phyloP scores from a whole-genome alignment of 2,797 vertebrate genomes.

The Platalea minor region DNA sequence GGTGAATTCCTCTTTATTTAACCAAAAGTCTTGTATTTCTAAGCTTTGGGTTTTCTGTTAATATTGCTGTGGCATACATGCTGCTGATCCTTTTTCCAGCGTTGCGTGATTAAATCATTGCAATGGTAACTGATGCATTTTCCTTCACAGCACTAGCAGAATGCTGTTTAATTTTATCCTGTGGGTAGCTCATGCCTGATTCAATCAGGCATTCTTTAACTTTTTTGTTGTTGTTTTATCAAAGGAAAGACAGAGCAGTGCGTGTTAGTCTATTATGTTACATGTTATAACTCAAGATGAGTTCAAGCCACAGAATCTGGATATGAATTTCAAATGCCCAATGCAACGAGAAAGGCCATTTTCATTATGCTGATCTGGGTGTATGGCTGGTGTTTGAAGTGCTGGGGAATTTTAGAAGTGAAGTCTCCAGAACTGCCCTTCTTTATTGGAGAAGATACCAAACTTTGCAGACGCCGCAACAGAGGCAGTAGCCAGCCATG shows the following conservation, averaged over 20 bases:
- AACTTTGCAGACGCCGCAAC: not conserved
- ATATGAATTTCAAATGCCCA: constrained; percentile 14
- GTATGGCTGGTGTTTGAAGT: not conserved
- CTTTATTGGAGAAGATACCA: not conserved
- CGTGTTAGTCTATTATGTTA: constrained; percentile 23
- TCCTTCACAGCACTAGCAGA: constrained; percentile 52
- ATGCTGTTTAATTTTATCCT: constrained; percentile 61
- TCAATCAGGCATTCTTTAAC: constrained; percentile 53
- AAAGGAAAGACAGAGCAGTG: constrained; percentile 37
- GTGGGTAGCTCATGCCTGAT: constrained; percentile 54
- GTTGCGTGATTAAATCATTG: constrained; percentile 11
- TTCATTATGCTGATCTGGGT: not conserved
- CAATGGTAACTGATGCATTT: constrained; percentile 49
- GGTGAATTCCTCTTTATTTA: not conserved
- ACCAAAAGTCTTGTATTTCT: not conserved
- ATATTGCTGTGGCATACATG: not conserved
- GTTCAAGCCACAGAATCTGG: not conserved
- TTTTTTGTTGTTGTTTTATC: constrained; percentile 2
- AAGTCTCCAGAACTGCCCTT: not conserved
- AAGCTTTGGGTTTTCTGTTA: not conserved
- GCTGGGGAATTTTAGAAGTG: not conserved
- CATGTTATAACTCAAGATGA: not conserved
- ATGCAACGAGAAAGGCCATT: not conserved
- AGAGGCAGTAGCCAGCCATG: not conserved
- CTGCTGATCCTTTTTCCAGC: not conserved